Base-by-base conservation (phyloP, 2,113 vertebrate genomes). In the Orcinus orca region DNA sequence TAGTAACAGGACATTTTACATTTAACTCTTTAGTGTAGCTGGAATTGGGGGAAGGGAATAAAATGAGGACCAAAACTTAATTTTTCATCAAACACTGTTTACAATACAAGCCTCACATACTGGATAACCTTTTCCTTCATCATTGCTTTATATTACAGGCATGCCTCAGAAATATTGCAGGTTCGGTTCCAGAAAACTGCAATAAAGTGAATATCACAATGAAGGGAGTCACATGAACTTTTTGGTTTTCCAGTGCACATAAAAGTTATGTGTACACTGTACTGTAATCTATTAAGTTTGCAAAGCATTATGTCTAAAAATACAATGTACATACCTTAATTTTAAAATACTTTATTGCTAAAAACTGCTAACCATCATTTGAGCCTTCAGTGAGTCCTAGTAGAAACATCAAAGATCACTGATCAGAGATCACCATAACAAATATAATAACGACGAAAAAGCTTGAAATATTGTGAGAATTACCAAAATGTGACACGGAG, bases 61-160 rank as follows among this genome's bases (percentile, higher is more conserved):
- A 74, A 21, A 4, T 53, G 23, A 8, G 4, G 10, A 12, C 6
- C 4, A 13, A 74, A 67, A n/a, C 60, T 93, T 76, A 92, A 84
- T 63, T 77, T 83, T 63, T 90, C 60, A 96, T 53, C 41, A 70
- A 86, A 88, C 4, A 38, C 15, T 90, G 65, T 21, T 85, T 80
- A 58, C 4, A 82, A 67, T 31, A 47, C 71, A 70, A 81, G 23
- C 6, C 44, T 15, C 13, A 44, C 2, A 31, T 47, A 33, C 10
- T 89, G 36, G 84, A 63, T 41, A 83, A 29, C 23, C 3, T 44
- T 80, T 62, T 79, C n/a, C 85, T 92, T 93, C n/a, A 33, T 79
- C 14, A 29, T 36, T 50, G 31, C 25, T 53, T 73, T 50, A 20
- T 20, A 41, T 18, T 8, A 79, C 3, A 79, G 76, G 31, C 76